phyloP scores from a whole-genome alignment of 1,140 invertebrate species.

The Drosophila yakuba region DNA sequence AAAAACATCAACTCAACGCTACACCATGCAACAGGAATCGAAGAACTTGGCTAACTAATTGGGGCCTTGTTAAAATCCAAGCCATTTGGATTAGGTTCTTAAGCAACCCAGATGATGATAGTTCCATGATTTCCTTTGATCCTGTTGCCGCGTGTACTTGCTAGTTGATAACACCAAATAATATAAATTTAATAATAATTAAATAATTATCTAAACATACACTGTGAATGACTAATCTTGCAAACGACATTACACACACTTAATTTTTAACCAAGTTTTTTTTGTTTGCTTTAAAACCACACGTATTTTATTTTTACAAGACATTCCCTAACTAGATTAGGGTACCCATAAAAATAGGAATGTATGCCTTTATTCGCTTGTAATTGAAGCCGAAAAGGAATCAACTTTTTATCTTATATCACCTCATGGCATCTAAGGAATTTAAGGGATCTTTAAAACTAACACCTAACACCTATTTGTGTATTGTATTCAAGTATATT shows the following conservation, averaged over 20 bases:
- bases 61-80: not conserved
- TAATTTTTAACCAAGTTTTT: not conserved
- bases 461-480: constrained; percentile 31
- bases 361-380: constrained; percentile 2
- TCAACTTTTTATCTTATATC: constrained; percentile 12
- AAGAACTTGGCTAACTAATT: not conserved
- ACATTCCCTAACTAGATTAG: constrained; percentile 55
- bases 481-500: constrained; percentile 54
- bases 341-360: constrained; percentile 14
- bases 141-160: constrained; percentile 15
- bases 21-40: constrained; percentile 48
- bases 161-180: constrained; percentile 15
- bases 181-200: not conserved
- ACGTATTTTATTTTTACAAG: constrained; percentile 51
- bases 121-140: not conserved
- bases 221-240: not conserved
- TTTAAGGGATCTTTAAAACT: constrained; percentile 28
- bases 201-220: constrained; percentile 2
- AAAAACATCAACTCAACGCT: constrained; percentile 2
- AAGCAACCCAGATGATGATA: not conserved
- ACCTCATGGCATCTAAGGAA: constrained; percentile 24
- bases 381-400: not conserved
- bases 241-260: not conserved
- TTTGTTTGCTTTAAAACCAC: constrained; percentile 1
- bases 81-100: not conserved